phyloP scores from a whole-genome alignment of 2,797 vertebrate genomes.

The Pseudochromis fuscus region DNA sequence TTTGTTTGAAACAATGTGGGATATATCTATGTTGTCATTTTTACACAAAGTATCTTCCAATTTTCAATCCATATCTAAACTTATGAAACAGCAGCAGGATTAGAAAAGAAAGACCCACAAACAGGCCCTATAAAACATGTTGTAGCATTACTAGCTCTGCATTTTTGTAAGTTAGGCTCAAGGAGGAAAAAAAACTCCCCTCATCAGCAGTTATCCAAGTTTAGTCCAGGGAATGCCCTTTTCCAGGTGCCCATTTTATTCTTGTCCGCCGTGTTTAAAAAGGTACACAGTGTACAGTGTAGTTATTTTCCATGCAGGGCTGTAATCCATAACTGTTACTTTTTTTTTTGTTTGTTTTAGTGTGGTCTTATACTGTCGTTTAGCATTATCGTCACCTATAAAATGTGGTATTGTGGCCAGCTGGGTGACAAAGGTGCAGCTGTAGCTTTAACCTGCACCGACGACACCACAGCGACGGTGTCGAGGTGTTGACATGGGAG shows the following conservation, averaged over 20 bases:
- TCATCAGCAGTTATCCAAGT: constrained; percentile 63
- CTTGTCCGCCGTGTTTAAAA: constrained; percentile 31
- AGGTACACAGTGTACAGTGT: constrained; percentile 21
- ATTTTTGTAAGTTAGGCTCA: constrained; percentile 48
- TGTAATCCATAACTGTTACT: neutral
- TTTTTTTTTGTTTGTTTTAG: constrained; percentile 4
- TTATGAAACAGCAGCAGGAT: constrained; percentile 19
- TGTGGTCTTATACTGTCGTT: neutral
- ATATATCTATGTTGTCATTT: too few relatives aligned
- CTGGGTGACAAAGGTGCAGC: constrained; percentile 2
- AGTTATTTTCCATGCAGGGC: constrained; percentile 2
- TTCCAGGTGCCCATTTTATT: constrained; percentile 60
- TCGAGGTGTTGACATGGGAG: constrained; percentile 26
- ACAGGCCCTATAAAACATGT: constrained; percentile 43
- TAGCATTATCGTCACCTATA: neutral
- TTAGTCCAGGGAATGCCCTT: constrained; percentile 57
- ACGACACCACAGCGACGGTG: constrained; percentile 18
- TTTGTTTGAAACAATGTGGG: too few relatives aligned
- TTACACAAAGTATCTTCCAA: too few relatives aligned
- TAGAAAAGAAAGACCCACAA: constrained; percentile 18
- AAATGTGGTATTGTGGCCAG: neutral
- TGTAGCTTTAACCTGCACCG: constrained; percentile 1
- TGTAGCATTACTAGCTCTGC: constrained; percentile 47
- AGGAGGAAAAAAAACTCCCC: constrained; percentile 35
- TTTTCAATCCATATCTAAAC: constrained; percentile 2